Percentiles rank a stretch among this genome's conserved stretches.
Conservation (phyloP, 2,113 vertebrate genomes). For the Silurus asotus region DNA sequence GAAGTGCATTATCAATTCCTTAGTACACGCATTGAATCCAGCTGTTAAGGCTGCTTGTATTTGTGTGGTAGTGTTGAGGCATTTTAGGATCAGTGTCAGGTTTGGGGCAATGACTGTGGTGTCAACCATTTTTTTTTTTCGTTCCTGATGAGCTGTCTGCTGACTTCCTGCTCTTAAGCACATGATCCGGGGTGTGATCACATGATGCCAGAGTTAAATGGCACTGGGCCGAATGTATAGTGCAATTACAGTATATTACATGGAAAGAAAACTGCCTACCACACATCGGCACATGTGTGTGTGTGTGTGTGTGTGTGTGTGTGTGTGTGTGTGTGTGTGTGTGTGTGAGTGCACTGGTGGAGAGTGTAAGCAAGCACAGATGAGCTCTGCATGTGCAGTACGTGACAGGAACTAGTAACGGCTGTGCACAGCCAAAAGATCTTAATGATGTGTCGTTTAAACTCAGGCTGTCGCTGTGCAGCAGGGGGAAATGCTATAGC, state of each 20-base stretch:
- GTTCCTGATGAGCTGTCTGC: constrained; percentile 66
- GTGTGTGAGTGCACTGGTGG: neutral
- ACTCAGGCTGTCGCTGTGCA: constrained; percentile 57
- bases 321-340: constrained; percentile 26
- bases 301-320: constrained; percentile 25
- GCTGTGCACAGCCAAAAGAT: constrained; percentile 39
- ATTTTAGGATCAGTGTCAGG: constrained; percentile 34
- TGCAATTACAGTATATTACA: constrained; percentile 60
- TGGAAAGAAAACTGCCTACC: constrained; percentile 46
- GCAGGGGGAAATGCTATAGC: constrained; percentile 40
- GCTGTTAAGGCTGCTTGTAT: neutral
- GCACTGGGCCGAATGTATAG: constrained; percentile 7
- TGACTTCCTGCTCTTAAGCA: constrained; percentile 66
- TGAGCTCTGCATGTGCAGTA: constrained; percentile 59
- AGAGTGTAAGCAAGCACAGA: constrained; percentile 19
- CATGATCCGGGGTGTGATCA: constrained; percentile 64
- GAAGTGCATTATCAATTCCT: neutral
- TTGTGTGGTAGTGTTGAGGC: neutral
- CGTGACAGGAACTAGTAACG: constrained; percentile 64
- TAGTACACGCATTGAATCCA: neutral
- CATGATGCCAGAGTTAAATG: neutral
- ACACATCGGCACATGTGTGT: neutral
- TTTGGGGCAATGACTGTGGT: constrained; percentile 61
- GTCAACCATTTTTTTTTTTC: neutral
- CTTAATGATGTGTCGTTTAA: constrained; percentile 63